Percentiles rank a stretch among this genome's conserved stretches.
phyloP scores from a whole-genome alignment of 2,888 invertebrate species.

The Drosophila parthenogenetica region DNA sequence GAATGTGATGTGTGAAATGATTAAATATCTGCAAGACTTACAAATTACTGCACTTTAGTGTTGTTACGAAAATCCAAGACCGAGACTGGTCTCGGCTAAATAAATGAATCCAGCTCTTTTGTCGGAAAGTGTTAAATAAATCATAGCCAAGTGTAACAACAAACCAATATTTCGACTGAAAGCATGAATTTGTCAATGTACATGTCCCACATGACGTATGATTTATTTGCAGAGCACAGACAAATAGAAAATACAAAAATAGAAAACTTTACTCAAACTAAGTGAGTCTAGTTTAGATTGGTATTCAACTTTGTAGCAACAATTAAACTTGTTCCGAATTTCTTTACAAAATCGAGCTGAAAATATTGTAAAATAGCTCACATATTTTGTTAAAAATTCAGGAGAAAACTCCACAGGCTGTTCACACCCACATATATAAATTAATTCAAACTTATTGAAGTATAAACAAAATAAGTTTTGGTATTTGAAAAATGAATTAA shows the following conservation, averaged over 20 bases:
- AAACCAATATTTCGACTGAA: constrained; percentile 29
- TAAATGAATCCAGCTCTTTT: constrained; percentile 15
- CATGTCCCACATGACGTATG: constrained; percentile 42
- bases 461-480: constrained; percentile 17
- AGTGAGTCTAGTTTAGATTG: not conserved
- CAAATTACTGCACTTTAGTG: constrained; percentile 29
- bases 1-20: constrained; percentile 12
- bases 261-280: not conserved
- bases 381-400: not conserved
- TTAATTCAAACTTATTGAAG: constrained; percentile 11
- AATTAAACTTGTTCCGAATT: not conserved
- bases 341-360: constrained; percentile 11
- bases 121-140: constrained; percentile 39
- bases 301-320: constrained; percentile 21
- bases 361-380: constrained; percentile 6
- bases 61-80: not conserved
- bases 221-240: constrained; percentile 7
- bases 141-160: constrained; percentile 31
- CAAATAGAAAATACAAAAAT: not conserved
- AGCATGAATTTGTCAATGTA: constrained; percentile 42
- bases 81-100: not conserved
- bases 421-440: constrained; percentile 22
- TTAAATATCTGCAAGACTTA: constrained; percentile 20
- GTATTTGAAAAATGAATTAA: constrained; percentile 46
- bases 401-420: not conserved